Evolutionary conservation across 2,797 vertebrate species (phyloP), one percentile per base, ranked within the genome.

Genomic region (Sebastolobus altivelis): DNA sequence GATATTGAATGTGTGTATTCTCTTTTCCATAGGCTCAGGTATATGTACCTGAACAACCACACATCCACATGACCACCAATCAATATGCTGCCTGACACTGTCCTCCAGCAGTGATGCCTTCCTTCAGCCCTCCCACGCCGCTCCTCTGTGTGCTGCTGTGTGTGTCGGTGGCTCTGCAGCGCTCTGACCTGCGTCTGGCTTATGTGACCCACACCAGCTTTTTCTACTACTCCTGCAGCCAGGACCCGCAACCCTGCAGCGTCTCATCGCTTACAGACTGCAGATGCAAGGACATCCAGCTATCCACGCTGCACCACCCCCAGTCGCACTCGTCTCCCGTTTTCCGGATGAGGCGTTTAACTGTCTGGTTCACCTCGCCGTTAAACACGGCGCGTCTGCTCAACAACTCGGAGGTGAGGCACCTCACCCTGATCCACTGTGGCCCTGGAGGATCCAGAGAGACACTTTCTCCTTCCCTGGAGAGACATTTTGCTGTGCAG

Each of bases 341-440:
- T 10, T 88, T 93, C 75, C 74, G 78, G 20, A 87, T 81, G 66
- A 89, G 72, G 38, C 89, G 77, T n/a, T 40, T 94, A 6, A 94
- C 91, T 0, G 84, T 94, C 31, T 94, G 94, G 94, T 94, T 93
- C 78, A 92, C 93, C 1, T 93, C 94, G 1, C 83, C 90, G 0
- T 25, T 78, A 1, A 92, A 92, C 65, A 73, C 87, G 0, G 91
- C 88, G 0, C 91, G 79, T 35, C 88, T 94, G 75, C 92, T 94
- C 65, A 94, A 93, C 90, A 93, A 94, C 86, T 94, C 93, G 0
- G 90, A 92, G 75, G 92, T 94, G 8, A 91, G 77, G 52, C 93
- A 94, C 77, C 94, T 94, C 29, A 93, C 93, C 1, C 52, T 94
- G 56, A 81, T 93, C 81, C 84, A 85, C 79, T 94, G 93, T 7